phyloP scores from a whole-genome alignment of 2,888 invertebrate species.

The Drosophila trichaetosa region DNA sequence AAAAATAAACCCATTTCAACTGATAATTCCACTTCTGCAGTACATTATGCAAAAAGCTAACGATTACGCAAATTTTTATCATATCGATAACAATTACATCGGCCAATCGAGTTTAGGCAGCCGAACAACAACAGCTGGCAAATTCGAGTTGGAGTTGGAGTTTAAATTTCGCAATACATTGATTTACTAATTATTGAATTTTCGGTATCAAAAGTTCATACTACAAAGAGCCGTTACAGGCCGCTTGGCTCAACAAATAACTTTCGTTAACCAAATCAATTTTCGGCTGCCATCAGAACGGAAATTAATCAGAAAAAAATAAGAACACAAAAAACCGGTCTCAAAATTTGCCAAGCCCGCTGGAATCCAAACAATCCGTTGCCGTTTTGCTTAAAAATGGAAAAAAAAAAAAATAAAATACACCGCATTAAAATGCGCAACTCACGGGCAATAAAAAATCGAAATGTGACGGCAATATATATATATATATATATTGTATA shows the following conservation, averaged over 20 bases:
- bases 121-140: neutral
- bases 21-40: neutral
- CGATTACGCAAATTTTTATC: neutral
- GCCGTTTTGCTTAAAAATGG: slow-evolving; percentile 17
- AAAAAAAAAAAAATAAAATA: slow-evolving; percentile 7
- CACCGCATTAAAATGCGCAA: slow-evolving; percentile 21
- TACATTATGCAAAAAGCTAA: neutral
- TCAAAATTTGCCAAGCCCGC: slow-evolving; percentile 28
- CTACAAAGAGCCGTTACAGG: neutral
- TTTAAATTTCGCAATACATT: neutral
- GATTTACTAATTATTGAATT: neutral
- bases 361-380: neutral
- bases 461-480: neutral
- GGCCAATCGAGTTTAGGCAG: neutral
- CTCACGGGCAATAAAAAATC: slow-evolving; percentile 9
- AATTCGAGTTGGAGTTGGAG: neutral
- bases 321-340: slow-evolving; percentile 33
- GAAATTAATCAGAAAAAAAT: slow-evolving; percentile 30
- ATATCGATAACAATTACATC: neutral
- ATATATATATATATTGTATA: neutral
- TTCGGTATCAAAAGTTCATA: neutral
- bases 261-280: slow-evolving; percentile 22
- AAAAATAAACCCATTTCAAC: slow-evolving; percentile 14
- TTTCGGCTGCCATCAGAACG: slow-evolving; percentile 30
- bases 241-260: neutral